Evolutionary conservation across 2,888 invertebrate genomes (phyloP), one percentile per base, ranked within the genome.

Genomic region (Sphaerophoria taeniata): DNA sequence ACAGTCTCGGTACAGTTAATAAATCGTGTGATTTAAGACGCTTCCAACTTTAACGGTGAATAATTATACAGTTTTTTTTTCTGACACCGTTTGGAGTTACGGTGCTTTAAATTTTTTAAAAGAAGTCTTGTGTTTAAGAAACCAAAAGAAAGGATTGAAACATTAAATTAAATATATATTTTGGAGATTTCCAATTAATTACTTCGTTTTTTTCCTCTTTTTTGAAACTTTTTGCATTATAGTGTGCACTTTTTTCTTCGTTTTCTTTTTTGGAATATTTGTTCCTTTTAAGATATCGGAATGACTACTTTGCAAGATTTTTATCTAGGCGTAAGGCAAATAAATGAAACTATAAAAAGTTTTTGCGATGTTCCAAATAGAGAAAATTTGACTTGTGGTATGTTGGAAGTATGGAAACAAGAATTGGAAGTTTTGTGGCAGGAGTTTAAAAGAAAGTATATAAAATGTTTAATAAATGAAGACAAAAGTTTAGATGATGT

Each of bases 391-490:
- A 24, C 24, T 24, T 33, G 4, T 4, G 24, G 7, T 24, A 36
- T 16, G 12, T 24, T 67, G 1, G 12, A 51, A 39, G 67, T 24
- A 9, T n/a, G 51, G 39, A 67, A 53, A 67, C 36, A 51, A 16
- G 67, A 51, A 53, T 51, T 69, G n/a, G 55, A 69, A 56, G 34
- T 11, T 36, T 36, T 36, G 7, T 56, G 56, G 56, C 36, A 56
- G 7, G 16, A 14, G 4, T 53, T 16, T 39, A 24, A 43, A 3
- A 4, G 43, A 31, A 36, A 9, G 12, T 69, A 24, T 24, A 7
- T n/a, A 3, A 11, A 43, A 36, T 39, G 33, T 69, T 43, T 31
- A 5, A 7, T 0, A 69, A 55, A 34, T 43, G 43, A 43, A 6
- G 43, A 43, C 11, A 67, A 39, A 7, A 39, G 5, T 6, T 12